Evolutionary conservation across 2,888 invertebrate species (phyloP), one percentile per base, ranked within the genome.

Genomic region (Noctua comes): DNA sequence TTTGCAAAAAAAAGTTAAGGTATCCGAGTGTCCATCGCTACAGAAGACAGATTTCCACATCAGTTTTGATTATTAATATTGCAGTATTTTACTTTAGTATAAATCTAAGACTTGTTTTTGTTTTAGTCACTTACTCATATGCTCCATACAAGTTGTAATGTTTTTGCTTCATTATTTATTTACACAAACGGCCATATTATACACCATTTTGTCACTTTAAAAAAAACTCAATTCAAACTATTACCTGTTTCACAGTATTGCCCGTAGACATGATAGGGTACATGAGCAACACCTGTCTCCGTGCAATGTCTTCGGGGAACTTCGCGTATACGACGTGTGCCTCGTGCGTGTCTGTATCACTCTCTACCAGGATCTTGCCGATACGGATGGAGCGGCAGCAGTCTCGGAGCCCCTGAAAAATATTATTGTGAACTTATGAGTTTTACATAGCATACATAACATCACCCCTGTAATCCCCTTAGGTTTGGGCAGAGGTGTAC

Each of bases 251-350:
- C 11, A 99, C 99, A 68, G 99, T 99, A 93, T 99, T 99, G 2
- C 99, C 99, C 0, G 99, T 99, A 84, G 99, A 99, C 99, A 99
- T 99, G 78, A 99, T 99, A 18, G 99, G 99, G 95, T 99, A 99
- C 99, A 99, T 99, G 6, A 99, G 97, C 68, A 99, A 97, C 64
- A 99, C 99, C 91, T 98, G 98, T 89, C 99, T 97, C 74, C 98
- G 97, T 0, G 98, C 97, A 85, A 99, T 99, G 93, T 99, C 99
- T 86, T 99, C 99, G 0, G 99, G 99, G 93, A 99, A 99, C 93
- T 99, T 98, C 10, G 99, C 99, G 94, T 99, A 99, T 5, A 99
- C 99, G 1, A 99, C 99, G 92, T 98, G 98, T 0, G 99, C 99
- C 93, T 99, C 99, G 90, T 99, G 99, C 0, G 99, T 99, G 91